Evolutionary conservation across 2,113 vertebrate species (phyloP), one percentile per base, ranked within the genome.

Genomic region (Oncorhynchus keta): DNA sequence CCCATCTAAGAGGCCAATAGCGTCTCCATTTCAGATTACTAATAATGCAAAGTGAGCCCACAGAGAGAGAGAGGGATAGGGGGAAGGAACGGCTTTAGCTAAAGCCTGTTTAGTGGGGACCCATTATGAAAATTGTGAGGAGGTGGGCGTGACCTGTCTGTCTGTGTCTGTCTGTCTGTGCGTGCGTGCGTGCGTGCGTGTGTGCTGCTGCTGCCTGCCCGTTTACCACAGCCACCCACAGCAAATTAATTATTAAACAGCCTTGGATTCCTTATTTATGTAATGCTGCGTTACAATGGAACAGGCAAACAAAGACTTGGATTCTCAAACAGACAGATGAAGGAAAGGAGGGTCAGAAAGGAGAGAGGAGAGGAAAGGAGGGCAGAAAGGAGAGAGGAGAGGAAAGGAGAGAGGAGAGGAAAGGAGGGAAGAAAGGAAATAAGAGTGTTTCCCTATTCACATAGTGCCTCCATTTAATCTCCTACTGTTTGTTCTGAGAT

Each of bases 201-300:
- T 49, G 48, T 49, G 48, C 83, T 39, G 39, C 39, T 26, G 26
- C 12, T 55, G 87, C 85, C 84, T 83, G 81, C 82, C 82, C 73
- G 81, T 89, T 87, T 88, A 84, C 77, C 13, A 45, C 39, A 45
- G 9, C 39, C 39, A 86, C 84, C 76, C 49, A 13, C 74, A 79
- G n/a, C 16, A 57, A 72, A 79, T 91, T 85, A 92, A 94, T 93
- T 90, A 91, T 92, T 92, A 85, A 92, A 91, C 24, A 18, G 72
- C 82, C 85, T 76, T 82, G 84, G 79, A 85, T 85, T 87, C 14
- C 74, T 76, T 84, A 76, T 89, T 89, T 89, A 80, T 86, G 85
- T 89, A 90, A 80, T 86, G 84, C 26, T 72, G 74, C 78, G 83
- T 86, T 81, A 86, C 79, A 77, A 78, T 79, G 72, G 70, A 75